phyloP scores from a whole-genome alignment of 2,888 invertebrate genomes.

The Oligia latruncula region DNA sequence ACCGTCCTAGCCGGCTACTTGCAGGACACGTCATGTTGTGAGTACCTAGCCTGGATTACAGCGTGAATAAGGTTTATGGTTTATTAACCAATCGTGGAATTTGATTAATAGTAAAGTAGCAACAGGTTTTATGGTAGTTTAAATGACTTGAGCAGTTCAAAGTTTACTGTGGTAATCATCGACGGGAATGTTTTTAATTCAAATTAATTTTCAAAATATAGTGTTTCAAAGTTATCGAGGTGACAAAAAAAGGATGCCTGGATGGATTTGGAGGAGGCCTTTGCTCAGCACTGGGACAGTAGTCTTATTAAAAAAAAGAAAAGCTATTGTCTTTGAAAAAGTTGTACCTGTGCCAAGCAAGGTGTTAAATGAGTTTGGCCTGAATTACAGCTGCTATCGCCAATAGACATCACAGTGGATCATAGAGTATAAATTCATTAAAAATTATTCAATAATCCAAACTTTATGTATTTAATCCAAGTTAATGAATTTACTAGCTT shows the following conservation, averaged over 20 bases:
- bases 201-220: not conserved
- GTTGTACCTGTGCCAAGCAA: not conserved
- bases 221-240: not conserved
- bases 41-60: slow-evolving; percentile 30
- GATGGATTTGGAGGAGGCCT: not conserved
- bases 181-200: not conserved
- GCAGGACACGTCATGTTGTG: slow-evolving; percentile 60
- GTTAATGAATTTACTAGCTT: not conserved
- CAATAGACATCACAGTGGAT: not conserved
- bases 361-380: not conserved
- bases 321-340: not conserved
- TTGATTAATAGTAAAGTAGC: not conserved
- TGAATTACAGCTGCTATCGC: not conserved
- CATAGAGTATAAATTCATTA: not conserved
- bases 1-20: slow-evolving; percentile 41
- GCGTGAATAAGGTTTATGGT: slow-evolving; percentile 5
- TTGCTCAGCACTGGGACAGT: not conserved
- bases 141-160: not conserved
- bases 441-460: not conserved
- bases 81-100: slow-evolving; percentile 15
- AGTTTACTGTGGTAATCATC: not conserved
- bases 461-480: not conserved
- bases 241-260: too few species aligned
- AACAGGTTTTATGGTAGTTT: slow-evolving; percentile 15
- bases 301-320: not conserved